These are phyloP conservation scores for Chymomyza caudatula DNA, from an alignment of 2,888 invertebrate genomes.

Conservation along the genomic window DNA sequence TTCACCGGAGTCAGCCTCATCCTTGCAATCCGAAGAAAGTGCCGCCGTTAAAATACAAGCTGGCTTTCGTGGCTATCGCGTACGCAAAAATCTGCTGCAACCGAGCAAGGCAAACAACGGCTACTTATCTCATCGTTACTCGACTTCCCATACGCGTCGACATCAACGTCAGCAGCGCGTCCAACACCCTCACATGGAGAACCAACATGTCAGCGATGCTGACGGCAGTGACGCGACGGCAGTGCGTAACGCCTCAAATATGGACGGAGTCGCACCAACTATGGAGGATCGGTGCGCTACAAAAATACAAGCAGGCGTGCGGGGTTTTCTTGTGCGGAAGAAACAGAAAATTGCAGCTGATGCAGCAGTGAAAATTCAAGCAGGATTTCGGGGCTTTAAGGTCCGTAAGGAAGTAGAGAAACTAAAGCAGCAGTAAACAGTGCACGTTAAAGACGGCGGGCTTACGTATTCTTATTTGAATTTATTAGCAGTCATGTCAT, in stretches of 20 bases:
- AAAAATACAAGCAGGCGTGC: constrained; percentile 77
- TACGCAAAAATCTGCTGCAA: constrained; percentile 78
- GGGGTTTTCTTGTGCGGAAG: constrained; percentile 77
- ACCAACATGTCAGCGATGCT: constrained; percentile 22
- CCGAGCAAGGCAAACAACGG: constrained; percentile 39
- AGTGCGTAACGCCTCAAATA: constrained; percentile 20
- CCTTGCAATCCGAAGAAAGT: constrained; percentile 74
- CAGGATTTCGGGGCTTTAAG: constrained; percentile 78
- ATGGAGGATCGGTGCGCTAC: constrained; percentile 75
- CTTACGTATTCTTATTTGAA: too few species aligned
- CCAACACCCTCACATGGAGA: constrained; percentile 40
- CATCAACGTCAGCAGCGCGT: constrained; percentile 43
- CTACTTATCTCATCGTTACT: constrained; percentile 22
- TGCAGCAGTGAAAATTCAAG: constrained; percentile 78
- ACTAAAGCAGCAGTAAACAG: constrained; percentile 64
- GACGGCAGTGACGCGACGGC: constrained; percentile 15
- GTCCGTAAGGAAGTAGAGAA: constrained; percentile 75
- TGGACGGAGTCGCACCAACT: constrained; percentile 25
- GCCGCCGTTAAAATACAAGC: constrained; percentile 81
- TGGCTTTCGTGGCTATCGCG: constrained; percentile 80
- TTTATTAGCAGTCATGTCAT: neutral
- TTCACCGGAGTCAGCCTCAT: constrained; percentile 75
- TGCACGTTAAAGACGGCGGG: too few species aligned
- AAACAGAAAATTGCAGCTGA: constrained; percentile 75
- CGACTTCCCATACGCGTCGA: constrained; percentile 26